phyloP scores from a whole-genome alignment of 2,888 invertebrate genomes.

The Lasioglossum pauxillum region DNA sequence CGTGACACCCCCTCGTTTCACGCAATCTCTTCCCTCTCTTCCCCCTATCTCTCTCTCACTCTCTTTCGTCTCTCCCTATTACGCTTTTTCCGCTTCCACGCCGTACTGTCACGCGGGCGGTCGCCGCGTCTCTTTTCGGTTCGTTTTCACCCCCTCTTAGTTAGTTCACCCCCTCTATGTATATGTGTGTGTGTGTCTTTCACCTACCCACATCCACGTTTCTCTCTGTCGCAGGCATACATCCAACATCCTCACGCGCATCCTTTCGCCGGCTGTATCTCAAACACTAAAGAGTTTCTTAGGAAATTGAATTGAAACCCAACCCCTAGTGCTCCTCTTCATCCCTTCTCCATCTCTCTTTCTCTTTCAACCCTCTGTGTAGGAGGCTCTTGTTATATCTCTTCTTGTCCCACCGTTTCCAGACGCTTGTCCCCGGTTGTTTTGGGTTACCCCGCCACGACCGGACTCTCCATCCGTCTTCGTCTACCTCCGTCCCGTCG shows the following conservation, averaged over 20 bases:
- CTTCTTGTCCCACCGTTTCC: constrained; percentile 27
- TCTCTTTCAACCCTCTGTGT: not conserved
- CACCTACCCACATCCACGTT: constrained; percentile 37
- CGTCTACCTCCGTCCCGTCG: constrained; percentile 18
- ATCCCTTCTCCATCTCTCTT: constrained; percentile 27
- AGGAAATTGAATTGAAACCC: constrained; percentile 81
- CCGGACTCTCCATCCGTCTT: constrained; percentile 36
- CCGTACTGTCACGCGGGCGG: constrained; percentile 23
- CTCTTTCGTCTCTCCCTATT: constrained; percentile 52
- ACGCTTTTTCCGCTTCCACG: constrained; percentile 61
- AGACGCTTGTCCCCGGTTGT: constrained; percentile 27
- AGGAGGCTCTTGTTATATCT: constrained; percentile 35
- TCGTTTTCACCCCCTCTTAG: constrained; percentile 50
- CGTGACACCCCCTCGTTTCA: constrained; percentile 7
- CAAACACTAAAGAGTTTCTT: constrained; percentile 81
- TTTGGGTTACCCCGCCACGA: not conserved
- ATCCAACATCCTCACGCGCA: constrained; percentile 70
- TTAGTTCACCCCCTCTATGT: constrained; percentile 26
- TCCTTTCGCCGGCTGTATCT: constrained; percentile 79
- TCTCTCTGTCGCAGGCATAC: constrained; percentile 18
- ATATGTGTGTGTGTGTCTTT: constrained; percentile 12
- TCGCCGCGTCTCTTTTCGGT: constrained; percentile 47
- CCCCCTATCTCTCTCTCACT: not conserved
- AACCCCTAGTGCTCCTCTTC: constrained; percentile 34
- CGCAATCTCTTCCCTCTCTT: constrained; percentile 18